phyloP scores from a whole-genome alignment of 2,113 vertebrate genomes.

The Lutjanus erythropterus region DNA sequence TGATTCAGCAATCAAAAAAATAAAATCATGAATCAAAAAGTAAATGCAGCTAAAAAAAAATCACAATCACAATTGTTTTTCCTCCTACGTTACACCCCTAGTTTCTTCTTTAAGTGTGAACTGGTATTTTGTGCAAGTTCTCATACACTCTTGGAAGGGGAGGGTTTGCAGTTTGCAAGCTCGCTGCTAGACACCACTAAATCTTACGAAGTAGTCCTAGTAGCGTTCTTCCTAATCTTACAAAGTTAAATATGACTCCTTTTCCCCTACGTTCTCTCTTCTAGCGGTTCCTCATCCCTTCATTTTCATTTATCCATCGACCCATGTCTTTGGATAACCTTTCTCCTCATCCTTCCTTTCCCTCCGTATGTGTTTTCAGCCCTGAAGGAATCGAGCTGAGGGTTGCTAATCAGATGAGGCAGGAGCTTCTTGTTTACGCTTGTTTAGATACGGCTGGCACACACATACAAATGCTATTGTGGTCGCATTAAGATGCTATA shows the following conservation, averaged over 20 bases:
- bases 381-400: background rate
- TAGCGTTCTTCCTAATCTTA: background rate
- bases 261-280: background rate
- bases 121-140: too few relatives aligned
- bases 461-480: conserved; percentile 1
- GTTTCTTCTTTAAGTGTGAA: too few relatives aligned
- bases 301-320: background rate
- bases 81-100: too few relatives aligned
- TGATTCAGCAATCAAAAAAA: too few relatives aligned
- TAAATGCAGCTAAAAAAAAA: too few relatives aligned
- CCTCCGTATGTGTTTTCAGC: background rate
- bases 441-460: conserved; percentile 27
- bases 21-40: too few relatives aligned
- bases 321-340: background rate
- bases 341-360: background rate
- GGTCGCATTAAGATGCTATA: background rate
- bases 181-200: too few relatives aligned
- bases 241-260: too few relatives aligned
- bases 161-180: too few relatives aligned
- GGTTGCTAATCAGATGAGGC: conserved; percentile 48
- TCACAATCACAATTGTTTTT: too few relatives aligned
- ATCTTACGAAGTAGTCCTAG: too few relatives aligned
- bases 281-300: background rate
- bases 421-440: conserved; percentile 33
- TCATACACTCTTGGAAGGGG: too few relatives aligned